These are phyloP conservation scores for Ginglymostoma cirratum DNA, from an alignment of 2,113 vertebrate genomes.

Conservation along the genomic window DNA sequence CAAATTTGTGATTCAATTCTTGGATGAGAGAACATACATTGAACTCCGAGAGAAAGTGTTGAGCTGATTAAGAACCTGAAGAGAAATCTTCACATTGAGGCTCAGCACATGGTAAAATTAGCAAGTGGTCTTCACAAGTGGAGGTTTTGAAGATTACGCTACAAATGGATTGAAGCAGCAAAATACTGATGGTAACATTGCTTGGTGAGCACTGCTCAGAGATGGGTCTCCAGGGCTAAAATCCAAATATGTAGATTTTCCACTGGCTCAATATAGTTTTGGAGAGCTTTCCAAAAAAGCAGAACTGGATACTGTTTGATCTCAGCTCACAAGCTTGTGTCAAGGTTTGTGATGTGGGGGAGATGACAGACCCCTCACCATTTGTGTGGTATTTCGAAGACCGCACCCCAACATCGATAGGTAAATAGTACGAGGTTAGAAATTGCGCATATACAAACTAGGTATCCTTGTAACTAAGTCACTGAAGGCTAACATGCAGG, in stretches of 20 bases:
- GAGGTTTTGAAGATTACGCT: no score
- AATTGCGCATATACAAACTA: no score
- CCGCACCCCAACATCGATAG: not conserved
- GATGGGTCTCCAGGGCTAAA: not conserved
- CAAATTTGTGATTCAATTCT: not conserved
- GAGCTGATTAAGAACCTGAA: not conserved
- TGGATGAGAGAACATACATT: not conserved
- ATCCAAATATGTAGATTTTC: not conserved
- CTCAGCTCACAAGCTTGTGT: not conserved
- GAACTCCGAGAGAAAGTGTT: not conserved
- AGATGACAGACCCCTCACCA: not conserved
- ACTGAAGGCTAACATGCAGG: no score
- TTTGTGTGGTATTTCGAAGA: not conserved
- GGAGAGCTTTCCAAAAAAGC: not conserved
- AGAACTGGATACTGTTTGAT: no score
- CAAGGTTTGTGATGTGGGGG: not conserved
- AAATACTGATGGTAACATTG: not conserved
- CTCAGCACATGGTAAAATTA: not conserved
- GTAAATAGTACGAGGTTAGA: no score
- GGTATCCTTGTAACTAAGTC: no score
- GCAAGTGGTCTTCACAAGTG: not conserved
- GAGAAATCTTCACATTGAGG: not conserved
- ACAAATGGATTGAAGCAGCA: no score
- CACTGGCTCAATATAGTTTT: not conserved
- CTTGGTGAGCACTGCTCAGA: not conserved